Conservation (phyloP, 2,888 invertebrate genomes). For the Diachrysia chrysitis region DNA sequence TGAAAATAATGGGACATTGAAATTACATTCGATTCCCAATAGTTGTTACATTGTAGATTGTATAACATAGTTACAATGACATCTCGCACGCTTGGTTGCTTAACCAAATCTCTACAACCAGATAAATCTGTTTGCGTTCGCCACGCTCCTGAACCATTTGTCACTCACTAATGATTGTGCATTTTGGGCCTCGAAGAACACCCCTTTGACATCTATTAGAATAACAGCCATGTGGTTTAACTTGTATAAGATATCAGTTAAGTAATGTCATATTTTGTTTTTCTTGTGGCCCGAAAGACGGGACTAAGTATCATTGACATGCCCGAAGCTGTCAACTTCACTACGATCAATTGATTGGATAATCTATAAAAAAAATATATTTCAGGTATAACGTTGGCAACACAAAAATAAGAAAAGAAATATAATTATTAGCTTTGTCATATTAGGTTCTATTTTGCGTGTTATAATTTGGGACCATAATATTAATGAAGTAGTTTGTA, state of each 20-base stretch:
- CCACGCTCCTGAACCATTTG: constrained; percentile 59
- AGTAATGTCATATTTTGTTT: background rate
- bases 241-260: background rate
- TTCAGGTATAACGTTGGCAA: too few relatives aligned
- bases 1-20: background rate
- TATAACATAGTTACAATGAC: constrained; percentile 23
- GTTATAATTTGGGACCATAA: too few relatives aligned
- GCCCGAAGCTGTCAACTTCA: too few relatives aligned
- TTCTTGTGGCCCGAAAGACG: background rate
- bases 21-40: background rate
- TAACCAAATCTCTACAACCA: constrained; percentile 45
- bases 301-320: too few relatives aligned
- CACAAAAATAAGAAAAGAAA: too few relatives aligned
- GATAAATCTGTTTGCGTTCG: constrained; percentile 51
- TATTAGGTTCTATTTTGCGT: too few relatives aligned
- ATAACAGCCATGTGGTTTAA: constrained; percentile 18
- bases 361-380: too few relatives aligned
- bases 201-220: constrained; percentile 47
- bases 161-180: constrained; percentile 59
- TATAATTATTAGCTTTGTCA: too few relatives aligned
- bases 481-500: too few relatives aligned
- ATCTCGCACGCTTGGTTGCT: constrained; percentile 27
- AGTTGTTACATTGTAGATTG: constrained; percentile 11
- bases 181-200: constrained; percentile 45
- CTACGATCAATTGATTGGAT: too few relatives aligned